Conservation (phyloP, 1,140 invertebrate genomes). For the Littorina saxatilis region DNA sequence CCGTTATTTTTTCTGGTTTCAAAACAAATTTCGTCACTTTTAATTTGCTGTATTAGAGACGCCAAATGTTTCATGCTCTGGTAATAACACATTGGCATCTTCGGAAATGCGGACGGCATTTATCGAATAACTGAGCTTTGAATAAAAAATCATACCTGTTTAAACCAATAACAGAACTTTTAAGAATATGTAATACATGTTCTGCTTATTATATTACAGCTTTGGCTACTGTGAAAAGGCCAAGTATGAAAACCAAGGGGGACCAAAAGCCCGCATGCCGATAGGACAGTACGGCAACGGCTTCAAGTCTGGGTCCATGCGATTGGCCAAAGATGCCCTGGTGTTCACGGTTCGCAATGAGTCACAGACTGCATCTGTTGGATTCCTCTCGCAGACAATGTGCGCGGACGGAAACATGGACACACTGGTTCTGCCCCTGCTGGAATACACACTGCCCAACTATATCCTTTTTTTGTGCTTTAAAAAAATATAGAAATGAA, state of each 20-base stretch:
- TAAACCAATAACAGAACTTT: too few relatives aligned
- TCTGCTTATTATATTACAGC: conserved; percentile 54
- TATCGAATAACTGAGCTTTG: too few relatives aligned
- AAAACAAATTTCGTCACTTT: too few relatives aligned
- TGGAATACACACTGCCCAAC: conserved; percentile 60
- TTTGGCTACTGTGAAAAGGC: conserved; percentile 74
- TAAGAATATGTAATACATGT: not conserved
- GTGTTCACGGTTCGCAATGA: conserved; percentile 64
- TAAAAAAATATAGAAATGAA: too few relatives aligned
- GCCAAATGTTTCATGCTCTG: too few relatives aligned
- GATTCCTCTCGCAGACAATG: conserved; percentile 70
- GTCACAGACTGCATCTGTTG: conserved; percentile 61
- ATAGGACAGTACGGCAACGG: conserved; percentile 74
- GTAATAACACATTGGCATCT: too few relatives aligned
- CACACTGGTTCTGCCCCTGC: conserved; percentile 68
- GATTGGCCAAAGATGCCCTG: conserved; percentile 69
- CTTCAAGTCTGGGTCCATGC: conserved; percentile 74
- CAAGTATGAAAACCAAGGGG: conserved; percentile 49
- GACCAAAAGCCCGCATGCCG: conserved; percentile 52
- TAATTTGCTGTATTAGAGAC: too few relatives aligned
- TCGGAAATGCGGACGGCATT: too few relatives aligned
- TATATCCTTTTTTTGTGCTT: conserved; percentile 64
- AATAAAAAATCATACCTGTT: too few relatives aligned
- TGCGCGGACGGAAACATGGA: conserved; percentile 61
- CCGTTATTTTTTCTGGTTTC: too few relatives aligned